phyloP scores from a whole-genome alignment of 2,113 vertebrate genomes.

The Xenopus borealis region DNA sequence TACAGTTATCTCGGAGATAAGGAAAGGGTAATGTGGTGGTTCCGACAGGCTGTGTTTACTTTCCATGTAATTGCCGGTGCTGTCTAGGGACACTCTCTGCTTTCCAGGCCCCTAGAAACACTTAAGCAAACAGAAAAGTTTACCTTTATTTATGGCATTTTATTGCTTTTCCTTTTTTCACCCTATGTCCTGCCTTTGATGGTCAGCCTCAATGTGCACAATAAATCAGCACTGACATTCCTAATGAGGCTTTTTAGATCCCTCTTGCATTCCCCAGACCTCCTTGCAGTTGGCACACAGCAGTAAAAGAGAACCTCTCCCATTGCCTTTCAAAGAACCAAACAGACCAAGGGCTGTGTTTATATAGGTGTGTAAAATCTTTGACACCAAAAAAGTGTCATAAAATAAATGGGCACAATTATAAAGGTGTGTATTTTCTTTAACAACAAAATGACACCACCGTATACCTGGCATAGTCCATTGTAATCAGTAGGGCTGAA shows the following conservation, averaged over 20 bases:
- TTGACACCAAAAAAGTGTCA: too few relatives aligned
- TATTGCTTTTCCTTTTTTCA: constrained; percentile 1
- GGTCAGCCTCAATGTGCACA: constrained; percentile 1
- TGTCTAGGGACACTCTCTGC: neutral
- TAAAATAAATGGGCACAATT: too few relatives aligned
- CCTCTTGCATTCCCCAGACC: constrained; percentile 40
- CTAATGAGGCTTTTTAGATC: constrained; percentile 44
- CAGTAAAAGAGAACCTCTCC: constrained; percentile 13
- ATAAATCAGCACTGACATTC: constrained; percentile 45
- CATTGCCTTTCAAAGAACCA: constrained; percentile 22
- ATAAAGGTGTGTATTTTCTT: too few relatives aligned
- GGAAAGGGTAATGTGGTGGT: neutral
- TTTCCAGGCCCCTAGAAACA: neutral
- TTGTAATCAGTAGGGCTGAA: too few relatives aligned
- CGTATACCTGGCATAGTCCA: too few relatives aligned
- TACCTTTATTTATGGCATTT: constrained; percentile 22
- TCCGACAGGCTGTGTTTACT: neutral
- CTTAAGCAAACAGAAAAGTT: constrained; percentile 6
- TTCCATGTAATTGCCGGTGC: neutral
- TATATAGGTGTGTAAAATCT: too few relatives aligned
- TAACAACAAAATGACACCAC: too few relatives aligned
- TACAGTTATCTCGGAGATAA: too few relatives aligned
- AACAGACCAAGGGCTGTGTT: neutral
- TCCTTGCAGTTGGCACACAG: constrained; percentile 6
- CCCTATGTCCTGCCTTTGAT: constrained; percentile 8